Conservation (phyloP, 1,140 invertebrate species). For the Achroia grisella region DNA sequence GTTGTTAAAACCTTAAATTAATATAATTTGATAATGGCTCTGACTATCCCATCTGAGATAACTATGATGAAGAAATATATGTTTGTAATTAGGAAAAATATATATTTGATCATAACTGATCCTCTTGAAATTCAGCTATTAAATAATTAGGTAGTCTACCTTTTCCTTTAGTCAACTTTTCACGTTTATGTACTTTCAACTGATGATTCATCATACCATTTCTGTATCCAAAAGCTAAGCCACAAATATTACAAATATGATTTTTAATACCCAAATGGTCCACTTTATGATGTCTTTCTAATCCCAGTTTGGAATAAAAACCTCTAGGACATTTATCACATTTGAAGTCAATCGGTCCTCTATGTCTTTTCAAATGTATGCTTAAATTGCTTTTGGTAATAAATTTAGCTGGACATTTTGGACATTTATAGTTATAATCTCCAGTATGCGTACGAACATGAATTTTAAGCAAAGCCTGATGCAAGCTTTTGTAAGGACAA, state of each 20-base stretch:
- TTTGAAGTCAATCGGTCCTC: conserved; percentile 48
- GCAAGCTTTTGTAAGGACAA: conserved; percentile 54
- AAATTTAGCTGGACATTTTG: conserved; percentile 69
- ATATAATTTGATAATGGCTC: too few relatives aligned
- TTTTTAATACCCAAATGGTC: conserved; percentile 71
- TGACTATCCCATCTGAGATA: too few relatives aligned
- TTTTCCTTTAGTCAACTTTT: conserved; percentile 22
- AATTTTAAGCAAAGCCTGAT: conserved; percentile 57
- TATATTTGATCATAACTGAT: too few relatives aligned
- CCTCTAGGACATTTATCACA: conserved; percentile 54
- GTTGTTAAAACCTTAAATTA: too few relatives aligned
- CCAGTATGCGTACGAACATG: conserved; percentile 71
- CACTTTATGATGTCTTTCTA: conserved; percentile 55
- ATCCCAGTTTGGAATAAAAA: conserved; percentile 42
- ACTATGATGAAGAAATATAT: too few relatives aligned
- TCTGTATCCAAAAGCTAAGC: conserved; percentile 69
- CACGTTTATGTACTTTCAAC: conserved; percentile 65
- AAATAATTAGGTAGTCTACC: conserved; percentile 8
- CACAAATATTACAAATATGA: conserved; percentile 70
- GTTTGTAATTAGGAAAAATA: too few relatives aligned
- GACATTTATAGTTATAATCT: conserved; percentile 70
- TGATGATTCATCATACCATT: conserved; percentile 72
- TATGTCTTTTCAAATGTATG: conserved; percentile 63
- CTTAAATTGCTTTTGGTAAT: conserved; percentile 72
- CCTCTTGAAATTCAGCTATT: too few relatives aligned